Percentiles rank a stretch among this genome's conserved stretches.
Evolutionary conservation across 1,140 invertebrate species (phyloP).

Genomic region (Mya arenaria): DNA sequence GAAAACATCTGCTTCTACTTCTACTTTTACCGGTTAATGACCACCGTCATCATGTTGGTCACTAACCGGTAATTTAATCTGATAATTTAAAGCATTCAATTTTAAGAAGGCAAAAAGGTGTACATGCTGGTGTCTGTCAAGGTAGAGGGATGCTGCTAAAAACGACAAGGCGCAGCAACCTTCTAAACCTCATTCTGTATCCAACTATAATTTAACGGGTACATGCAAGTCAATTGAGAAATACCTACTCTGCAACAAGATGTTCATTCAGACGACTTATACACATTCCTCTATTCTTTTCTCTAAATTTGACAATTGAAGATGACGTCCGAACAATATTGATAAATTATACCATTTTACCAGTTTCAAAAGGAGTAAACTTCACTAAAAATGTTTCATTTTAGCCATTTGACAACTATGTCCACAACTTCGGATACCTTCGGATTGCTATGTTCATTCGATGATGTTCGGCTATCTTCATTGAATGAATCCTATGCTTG

Average conservation of each 20-base stretch:
- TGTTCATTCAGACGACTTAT: conserved; percentile 63
- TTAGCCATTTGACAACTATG: conserved; percentile 54
- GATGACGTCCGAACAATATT: conserved; percentile 6
- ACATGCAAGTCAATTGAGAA: conserved; percentile 25
- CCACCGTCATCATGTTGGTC: no score
- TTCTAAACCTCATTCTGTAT: no score
- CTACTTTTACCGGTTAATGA: no score
- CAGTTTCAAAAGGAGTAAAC: conserved; percentile 24
- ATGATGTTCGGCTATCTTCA: conserved; percentile 14
- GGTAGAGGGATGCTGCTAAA: no score
- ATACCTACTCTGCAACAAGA: conserved; percentile 66
- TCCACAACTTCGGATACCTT: conserved; percentile 51
- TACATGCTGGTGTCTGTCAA: no score
- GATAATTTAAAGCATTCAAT: no score
- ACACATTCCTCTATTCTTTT: conserved; percentile 38
- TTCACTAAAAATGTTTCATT: conserved; percentile 38
- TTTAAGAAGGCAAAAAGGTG: no score
- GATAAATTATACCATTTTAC: conserved; percentile 20
- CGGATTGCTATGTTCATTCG: conserved; percentile 51
- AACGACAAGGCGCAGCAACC: no score
- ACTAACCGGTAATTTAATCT: no score
- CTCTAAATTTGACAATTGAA: conserved; percentile 14
- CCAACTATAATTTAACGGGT: conserved; percentile 11
- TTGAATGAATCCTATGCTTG: not conserved
- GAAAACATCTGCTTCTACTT: no score